Conservation (phyloP, 2,888 invertebrate genomes). For the Clunio marinus region DNA sequence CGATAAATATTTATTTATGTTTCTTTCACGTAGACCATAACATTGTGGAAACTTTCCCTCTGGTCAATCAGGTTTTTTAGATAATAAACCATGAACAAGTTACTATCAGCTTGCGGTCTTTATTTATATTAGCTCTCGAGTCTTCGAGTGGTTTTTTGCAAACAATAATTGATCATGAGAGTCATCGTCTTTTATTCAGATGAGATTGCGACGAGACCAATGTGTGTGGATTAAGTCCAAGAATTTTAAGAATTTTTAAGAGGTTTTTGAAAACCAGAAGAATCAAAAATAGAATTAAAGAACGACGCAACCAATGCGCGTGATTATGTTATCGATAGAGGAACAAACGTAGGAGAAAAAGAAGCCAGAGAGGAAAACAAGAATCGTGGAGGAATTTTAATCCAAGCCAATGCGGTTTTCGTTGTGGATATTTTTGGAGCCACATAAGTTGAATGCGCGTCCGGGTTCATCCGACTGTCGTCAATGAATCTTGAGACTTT, state of each 20-base stretch:
- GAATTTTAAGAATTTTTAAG: neutral
- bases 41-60: neutral
- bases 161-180: neutral
- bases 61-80: too few species aligned
- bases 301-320: constrained; percentile 18
- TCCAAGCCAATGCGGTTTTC: constrained; percentile 33
- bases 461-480: constrained; percentile 37
- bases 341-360: neutral
- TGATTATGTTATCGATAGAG: too few species aligned
- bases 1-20: neutral
- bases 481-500: neutral
- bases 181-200: too few species aligned
- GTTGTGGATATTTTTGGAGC: constrained; percentile 1
- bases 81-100: too few species aligned
- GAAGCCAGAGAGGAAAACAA: constrained; percentile 29
- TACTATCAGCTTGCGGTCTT: neutral
- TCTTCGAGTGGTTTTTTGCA: neutral
- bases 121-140: neutral
- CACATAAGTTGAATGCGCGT: neutral
- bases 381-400: constrained; percentile 36
- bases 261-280: neutral
- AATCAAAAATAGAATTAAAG: neutral
- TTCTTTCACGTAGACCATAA: too few species aligned
- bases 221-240: too few species aligned
- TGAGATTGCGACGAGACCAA: too few species aligned